Base-by-base conservation (phyloP, 2,797 vertebrate genomes). In the Falco cherrug region DNA sequence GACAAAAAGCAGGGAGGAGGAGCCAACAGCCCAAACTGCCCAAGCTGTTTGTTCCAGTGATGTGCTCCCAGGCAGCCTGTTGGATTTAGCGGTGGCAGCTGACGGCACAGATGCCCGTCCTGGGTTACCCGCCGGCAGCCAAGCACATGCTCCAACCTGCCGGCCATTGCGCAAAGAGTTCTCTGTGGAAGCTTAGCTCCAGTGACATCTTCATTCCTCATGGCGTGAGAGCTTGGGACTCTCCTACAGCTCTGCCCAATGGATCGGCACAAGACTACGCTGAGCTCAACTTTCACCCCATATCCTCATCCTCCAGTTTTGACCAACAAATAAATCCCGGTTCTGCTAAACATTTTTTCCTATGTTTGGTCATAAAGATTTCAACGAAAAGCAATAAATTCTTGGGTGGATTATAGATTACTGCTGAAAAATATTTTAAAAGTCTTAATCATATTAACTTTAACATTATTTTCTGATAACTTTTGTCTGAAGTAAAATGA, bases 111-210 rank as follows among this genome's bases (percentile, higher is more conserved):
- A 24, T 35, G 54, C 16, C 24, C 28, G 43, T 21, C 28, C 18
- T 26, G 8, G 25, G 63, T 31, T 13, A 29, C 63, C 39, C 61
- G 10, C 4, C 0, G 0, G 39, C 63, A 76, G 67, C 68, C 1
- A 0, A 85, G 63, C 15, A 51, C 60, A 16, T 1, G 0, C 19
- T 29, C 25, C 5, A 0, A 39, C 50, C 76, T 69, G 33, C 13
- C 0, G 2, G 43, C 45, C 47, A 2, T 10, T 69, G 37, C 1
- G 2, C 67, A 59, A 29, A 75, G 45, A 17, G 57, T 17, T 29
- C 22, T 20, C 35, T n/a, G 15, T 5, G 21, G 60, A 18, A 74
- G 60, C 67, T n/a, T 45, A 75, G 63, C 29, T 60, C 35, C 14
- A 60, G 47, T 4, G 16, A 54, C 1, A 0, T 45, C 75, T 64